Base-by-base conservation (phyloP, 1,140 invertebrate genomes). In the Brachionus angularis region DNA sequence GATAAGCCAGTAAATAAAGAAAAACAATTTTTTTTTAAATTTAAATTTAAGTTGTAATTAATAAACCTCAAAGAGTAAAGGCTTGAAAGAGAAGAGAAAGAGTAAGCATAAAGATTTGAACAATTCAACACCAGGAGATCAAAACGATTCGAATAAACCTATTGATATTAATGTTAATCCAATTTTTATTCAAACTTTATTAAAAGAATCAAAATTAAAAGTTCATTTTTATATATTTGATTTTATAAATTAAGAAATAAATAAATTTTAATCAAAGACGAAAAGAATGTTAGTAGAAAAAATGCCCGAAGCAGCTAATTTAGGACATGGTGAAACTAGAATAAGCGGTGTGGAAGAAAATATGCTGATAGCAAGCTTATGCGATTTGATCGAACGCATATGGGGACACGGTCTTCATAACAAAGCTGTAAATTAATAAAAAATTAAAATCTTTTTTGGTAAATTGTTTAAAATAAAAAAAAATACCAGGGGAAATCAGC, bases 211-310 rank as follows among this genome's bases (percentile, higher is more conserved):
- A 46, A 86, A 85, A 78, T 78, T 77, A 64, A 93, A 93, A 86
- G 42, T 33, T 53, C n/a, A 71, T 73, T 58, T 69, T 50, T 61
- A 58, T 21, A 58, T 14, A 62, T 75, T 27, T 12, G n/a, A n/a
- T n/a, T n/a, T n/a, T 21, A 18, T 29, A 16, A 61, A 31, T 16
- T 4, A 21, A 36, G n/a, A 1, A 31, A 34, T 36, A 31, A n/a
- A n/a, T n/a, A n/a, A n/a, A n/a, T n/a, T n/a, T n/a, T n/a, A n/a
- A n/a, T n/a, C 86, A 29, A 90, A 93, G 86, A 98, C 95, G 1
- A 98, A 98, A 83, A 84, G 93, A 76, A 97, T 98, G 91, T 81
- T 98, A 31, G 87, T 99, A 0, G 92, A 96, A 75, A 98, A 98
- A 84, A 91, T 99, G 89, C 46, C 46, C 5, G 96, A 98, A 84